Conservation (phyloP, 2,888 invertebrate genomes). For the Aelia acuminata region DNA sequence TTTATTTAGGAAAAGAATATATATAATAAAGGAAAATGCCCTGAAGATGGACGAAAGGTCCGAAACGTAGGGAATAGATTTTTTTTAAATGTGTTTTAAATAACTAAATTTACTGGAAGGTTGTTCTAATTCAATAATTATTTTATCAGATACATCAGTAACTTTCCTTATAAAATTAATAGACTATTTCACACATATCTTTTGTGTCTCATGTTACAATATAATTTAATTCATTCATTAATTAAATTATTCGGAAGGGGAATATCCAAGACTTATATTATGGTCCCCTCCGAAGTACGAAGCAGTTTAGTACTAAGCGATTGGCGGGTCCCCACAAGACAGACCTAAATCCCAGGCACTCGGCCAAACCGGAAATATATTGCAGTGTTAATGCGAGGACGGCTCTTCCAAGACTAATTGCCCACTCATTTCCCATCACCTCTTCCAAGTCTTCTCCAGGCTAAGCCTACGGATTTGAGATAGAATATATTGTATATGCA, state of each 20-base stretch:
- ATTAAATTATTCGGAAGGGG: background rate
- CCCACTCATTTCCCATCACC: background rate
- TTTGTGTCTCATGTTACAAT: too few species aligned
- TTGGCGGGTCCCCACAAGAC: background rate
- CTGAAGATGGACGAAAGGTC: too few species aligned
- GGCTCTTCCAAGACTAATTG: conserved; percentile 1
- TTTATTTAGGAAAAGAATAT: too few species aligned
- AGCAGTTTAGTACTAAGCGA: background rate
- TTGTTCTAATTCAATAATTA: too few species aligned
- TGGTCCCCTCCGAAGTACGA: background rate
- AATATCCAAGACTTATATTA: background rate
- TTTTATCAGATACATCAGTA: too few species aligned
- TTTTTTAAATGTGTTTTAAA: too few species aligned
- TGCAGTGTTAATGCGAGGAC: conserved; percentile 1
- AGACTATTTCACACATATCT: too few species aligned
- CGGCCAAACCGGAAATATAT: background rate
- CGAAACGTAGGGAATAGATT: too few species aligned
- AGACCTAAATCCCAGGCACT: background rate
- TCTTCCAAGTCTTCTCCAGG: background rate
- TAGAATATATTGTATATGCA: background rate
- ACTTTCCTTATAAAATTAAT: too few species aligned
- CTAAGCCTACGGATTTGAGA: background rate
- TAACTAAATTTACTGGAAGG: too few species aligned
- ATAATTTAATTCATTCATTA: too few species aligned
- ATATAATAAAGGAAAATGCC: too few species aligned